These are phyloP conservation scores for Oenanthe oenanthe DNA, from an alignment of 2,113 vertebrate species.

Conservation along the genomic window DNA sequence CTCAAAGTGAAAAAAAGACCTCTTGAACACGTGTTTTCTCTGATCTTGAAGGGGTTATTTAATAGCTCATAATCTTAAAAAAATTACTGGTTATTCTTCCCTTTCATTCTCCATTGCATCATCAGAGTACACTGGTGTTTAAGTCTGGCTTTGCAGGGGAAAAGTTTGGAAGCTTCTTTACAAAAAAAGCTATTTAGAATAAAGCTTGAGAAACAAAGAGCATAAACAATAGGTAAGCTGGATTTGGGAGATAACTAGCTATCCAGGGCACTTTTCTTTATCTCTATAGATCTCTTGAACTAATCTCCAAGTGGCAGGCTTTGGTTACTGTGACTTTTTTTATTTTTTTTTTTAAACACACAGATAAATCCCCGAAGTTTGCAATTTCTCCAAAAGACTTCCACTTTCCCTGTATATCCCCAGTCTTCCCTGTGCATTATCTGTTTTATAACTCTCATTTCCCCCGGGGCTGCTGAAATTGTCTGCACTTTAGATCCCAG, in stretches of 20 bases:
- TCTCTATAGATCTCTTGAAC: slow-evolving; percentile 4
- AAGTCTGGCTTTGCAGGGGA: neutral
- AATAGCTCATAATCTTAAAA: neutral
- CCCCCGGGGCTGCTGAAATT: neutral
- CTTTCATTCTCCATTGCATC: neutral
- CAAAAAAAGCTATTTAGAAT: neutral
- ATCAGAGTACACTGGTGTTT: neutral
- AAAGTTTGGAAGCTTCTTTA: neutral
- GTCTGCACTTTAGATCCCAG: neutral
- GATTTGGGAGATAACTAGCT: slow-evolving; percentile 21
- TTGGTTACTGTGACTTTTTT: neutral
- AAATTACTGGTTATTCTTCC: neutral
- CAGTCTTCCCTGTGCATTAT: neutral
- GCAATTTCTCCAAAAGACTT: neutral
- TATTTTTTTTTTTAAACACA: neutral
- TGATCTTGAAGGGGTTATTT: neutral
- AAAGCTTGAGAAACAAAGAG: slow-evolving; percentile 13
- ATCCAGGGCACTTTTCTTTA: neutral
- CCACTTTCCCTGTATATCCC: neutral
- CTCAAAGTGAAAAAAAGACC: neutral
- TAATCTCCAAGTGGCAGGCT: slow-evolving; percentile 26
- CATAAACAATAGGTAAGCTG: slow-evolving; percentile 11
- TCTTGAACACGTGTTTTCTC: neutral
- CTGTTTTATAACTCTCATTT: neutral
- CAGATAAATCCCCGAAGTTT: neutral